Evolutionary conservation across 2,113 vertebrate species (phyloP).

Genomic region (Crypturellus undulatus): DNA sequence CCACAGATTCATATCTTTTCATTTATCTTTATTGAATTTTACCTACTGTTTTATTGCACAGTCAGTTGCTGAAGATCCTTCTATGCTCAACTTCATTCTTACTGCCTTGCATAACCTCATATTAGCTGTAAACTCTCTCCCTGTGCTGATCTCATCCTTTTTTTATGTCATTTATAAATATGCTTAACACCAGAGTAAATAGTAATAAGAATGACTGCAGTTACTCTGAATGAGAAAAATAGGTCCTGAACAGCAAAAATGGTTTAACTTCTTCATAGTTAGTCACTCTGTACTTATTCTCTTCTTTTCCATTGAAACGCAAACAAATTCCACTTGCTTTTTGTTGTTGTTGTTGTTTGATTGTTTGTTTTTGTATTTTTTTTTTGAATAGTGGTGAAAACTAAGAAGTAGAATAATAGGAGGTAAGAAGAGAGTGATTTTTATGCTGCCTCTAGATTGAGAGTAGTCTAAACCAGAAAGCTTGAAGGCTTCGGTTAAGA

Average conservation of each 20-base stretch:
- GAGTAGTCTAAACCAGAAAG: not conserved
- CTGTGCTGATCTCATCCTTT: accelerated
- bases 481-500: not conserved
- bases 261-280: not conserved
- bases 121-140: not conserved
- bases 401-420: not conserved
- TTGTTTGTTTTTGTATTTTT: too few species aligned
- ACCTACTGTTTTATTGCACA: not conserved
- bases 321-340: not conserved
- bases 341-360: too few species aligned
- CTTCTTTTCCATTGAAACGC: not conserved
- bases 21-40: not conserved
- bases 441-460: not conserved
- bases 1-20: not conserved
- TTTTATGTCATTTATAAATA: not conserved
- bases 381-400: not conserved
- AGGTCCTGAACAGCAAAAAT: not conserved
- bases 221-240: not conserved
- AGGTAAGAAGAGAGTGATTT: not conserved
- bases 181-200: not conserved
- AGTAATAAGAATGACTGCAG: not conserved
- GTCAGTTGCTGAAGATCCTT: not conserved
- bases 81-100: not conserved
- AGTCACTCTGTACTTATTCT: not conserved
- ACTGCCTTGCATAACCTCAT: not conserved